phyloP scores from a whole-genome alignment of 92 coral and sea anemone species.

The Plumapathes pennacea region DNA sequence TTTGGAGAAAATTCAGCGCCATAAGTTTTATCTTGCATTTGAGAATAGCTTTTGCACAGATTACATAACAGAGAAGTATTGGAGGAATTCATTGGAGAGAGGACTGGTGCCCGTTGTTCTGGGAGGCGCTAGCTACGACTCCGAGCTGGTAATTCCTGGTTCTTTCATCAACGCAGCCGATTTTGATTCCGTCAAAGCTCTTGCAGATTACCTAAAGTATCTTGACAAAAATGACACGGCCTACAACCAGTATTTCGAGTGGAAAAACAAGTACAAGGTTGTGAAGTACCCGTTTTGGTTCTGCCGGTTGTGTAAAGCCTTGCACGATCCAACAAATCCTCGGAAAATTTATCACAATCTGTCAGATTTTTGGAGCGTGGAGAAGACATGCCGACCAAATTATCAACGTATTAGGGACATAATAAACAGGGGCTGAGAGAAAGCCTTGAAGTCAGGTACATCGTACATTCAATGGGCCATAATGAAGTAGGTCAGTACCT shows the following conservation, averaged over 20 bases:
- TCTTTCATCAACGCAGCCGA: slow-evolving; percentile 50
- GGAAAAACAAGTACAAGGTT: slow-evolving; percentile 29
- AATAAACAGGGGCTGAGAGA: too few species aligned
- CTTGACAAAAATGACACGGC: slow-evolving; percentile 58
- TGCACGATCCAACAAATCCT: slow-evolving; percentile 36
- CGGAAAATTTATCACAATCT: slow-evolving; percentile 17
- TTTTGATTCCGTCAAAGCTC: slow-evolving; percentile 50
- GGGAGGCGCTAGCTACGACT: slow-evolving; percentile 52
- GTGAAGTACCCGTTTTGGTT: slow-evolving; percentile 31
- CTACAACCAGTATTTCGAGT: slow-evolving; percentile 45
- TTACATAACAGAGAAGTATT: slow-evolving; percentile 65
- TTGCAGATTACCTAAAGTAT: slow-evolving; percentile 51
- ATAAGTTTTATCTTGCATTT: slow-evolving; percentile 11
- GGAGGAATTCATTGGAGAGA: slow-evolving; percentile 4
- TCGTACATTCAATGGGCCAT: too few species aligned
- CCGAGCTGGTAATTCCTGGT: slow-evolving; percentile 51
- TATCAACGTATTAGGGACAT: too few species aligned
- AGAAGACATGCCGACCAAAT: neutral
- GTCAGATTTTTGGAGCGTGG: slow-evolving; percentile 2
- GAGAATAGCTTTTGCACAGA: slow-evolving; percentile 20
- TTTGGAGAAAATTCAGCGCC: neutral
- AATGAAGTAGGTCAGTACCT: too few species aligned
- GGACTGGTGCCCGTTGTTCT: slow-evolving; percentile 44
- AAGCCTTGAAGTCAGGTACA: too few species aligned
- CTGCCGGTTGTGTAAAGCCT: slow-evolving; percentile 36